phyloP scores from a whole-genome alignment of 2,113 vertebrate genomes.

The Mus pahari region DNA sequence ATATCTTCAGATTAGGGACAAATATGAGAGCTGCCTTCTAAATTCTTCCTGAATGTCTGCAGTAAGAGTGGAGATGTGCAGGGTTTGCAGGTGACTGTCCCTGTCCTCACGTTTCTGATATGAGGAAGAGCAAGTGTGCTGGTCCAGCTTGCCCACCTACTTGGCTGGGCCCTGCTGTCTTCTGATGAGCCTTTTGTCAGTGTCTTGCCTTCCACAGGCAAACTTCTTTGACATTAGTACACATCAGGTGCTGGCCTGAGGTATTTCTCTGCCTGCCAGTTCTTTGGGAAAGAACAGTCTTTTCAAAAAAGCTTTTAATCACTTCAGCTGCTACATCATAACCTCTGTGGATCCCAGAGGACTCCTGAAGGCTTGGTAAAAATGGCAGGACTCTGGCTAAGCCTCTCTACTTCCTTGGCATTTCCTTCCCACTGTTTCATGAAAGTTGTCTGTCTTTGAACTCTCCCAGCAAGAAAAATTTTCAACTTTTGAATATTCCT shows the following conservation, averaged over 20 bases:
- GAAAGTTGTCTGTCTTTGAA: constrained; percentile 34
- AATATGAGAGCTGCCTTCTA: background rate
- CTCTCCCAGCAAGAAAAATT: background rate
- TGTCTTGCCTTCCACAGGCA: background rate
- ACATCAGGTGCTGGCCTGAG: background rate
- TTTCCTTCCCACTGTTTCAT: background rate
- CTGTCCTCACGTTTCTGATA: background rate
- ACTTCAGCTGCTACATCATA: constrained; percentile 31
- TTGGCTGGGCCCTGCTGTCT: background rate
- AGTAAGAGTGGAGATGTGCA: background rate
- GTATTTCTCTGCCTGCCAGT: constrained; percentile 22
- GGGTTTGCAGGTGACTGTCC: background rate
- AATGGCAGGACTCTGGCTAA: background rate
- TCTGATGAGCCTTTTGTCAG: background rate
- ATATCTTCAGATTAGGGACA: constrained; percentile 7
- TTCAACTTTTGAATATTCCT: constrained; percentile 31
- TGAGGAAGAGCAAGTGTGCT: background rate
- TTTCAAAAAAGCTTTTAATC: constrained; percentile 63
- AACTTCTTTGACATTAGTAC: constrained; percentile 5
- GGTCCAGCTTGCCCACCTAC: background rate
- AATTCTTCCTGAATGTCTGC: background rate
- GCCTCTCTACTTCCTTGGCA: background rate
- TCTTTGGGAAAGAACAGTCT: constrained; percentile 57
- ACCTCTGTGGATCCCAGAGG: background rate
- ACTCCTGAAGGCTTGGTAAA: background rate